Evolutionary conservation across 2,888 invertebrate genomes (phyloP).

Genomic region (Andrena flavipes): DNA sequence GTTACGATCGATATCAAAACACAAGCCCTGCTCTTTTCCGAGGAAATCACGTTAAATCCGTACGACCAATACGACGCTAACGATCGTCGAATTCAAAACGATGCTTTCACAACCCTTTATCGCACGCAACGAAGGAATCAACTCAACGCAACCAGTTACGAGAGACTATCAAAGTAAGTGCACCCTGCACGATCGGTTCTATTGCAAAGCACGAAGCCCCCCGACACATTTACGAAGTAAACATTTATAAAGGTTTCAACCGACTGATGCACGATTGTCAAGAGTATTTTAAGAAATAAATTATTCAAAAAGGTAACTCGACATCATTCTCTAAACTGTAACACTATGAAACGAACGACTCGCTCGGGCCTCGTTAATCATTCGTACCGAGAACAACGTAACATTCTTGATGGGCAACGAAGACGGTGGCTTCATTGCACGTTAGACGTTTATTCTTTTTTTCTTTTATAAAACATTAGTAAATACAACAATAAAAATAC

Average conservation of each 20-base stretch:
- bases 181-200: conserved; percentile 49
- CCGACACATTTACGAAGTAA: conserved; percentile 26
- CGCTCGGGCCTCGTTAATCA: neutral
- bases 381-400: neutral
- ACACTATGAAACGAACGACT: neutral
- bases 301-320: neutral
- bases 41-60: conserved; percentile 1
- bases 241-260: conserved; percentile 47
- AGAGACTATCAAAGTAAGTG: conserved; percentile 21
- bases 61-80: neutral
- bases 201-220: conserved; percentile 46
- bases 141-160: conserved; percentile 19
- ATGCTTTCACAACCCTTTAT: conserved; percentile 30
- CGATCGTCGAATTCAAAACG: conserved; percentile 18
- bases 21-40: neutral
- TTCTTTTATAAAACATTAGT: conserved; percentile 37
- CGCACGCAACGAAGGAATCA: conserved; percentile 35
- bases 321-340: neutral
- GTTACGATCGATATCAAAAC: neutral
- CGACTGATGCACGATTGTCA: conserved; percentile 61
- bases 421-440: neutral
- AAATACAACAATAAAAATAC: conserved; percentile 45
- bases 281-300: conserved; percentile 49
- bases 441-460: conserved; percentile 47
- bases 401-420: neutral